phyloP scores from a whole-genome alignment of 92 coral and sea anemone genomes.

The Umimayanthus chanpuru region DNA sequence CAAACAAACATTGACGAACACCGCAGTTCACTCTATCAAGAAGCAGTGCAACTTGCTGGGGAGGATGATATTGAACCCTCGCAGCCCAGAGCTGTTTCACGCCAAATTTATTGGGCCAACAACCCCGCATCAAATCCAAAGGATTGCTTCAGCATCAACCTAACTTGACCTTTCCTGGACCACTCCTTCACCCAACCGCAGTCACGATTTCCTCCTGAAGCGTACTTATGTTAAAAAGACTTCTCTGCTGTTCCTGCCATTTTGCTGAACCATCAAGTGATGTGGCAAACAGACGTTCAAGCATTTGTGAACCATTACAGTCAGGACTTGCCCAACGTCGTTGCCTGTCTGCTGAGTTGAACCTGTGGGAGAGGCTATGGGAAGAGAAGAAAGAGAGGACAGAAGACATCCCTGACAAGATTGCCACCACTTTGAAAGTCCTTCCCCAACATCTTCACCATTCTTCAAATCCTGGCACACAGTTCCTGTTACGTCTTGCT shows the following conservation, averaged over 20 bases:
- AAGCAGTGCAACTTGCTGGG: too few species aligned
- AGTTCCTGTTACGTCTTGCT: too few species aligned
- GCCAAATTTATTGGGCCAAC: constrained; percentile 54
- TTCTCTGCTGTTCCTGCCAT: not conserved
- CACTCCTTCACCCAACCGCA: constrained; percentile 57
- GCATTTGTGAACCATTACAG: constrained; percentile 1
- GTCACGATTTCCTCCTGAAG: constrained; percentile 59
- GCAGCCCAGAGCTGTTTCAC: constrained; percentile 38
- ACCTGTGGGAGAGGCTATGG: constrained; percentile 56
- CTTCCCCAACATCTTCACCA: too few species aligned
- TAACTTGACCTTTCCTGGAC: constrained; percentile 58
- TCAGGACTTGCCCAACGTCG: constrained; percentile 44
- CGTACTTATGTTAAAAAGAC: constrained; percentile 47
- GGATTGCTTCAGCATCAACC: constrained; percentile 51
- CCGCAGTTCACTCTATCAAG: too few species aligned
- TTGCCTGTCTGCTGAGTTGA: constrained; percentile 54
- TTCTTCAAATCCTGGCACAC: too few species aligned
- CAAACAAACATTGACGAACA: too few species aligned
- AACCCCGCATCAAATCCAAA: constrained; percentile 46
- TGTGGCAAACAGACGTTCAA: constrained; percentile 18
- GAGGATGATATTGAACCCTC: not conserved
- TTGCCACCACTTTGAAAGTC: too few species aligned
- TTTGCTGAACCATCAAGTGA: constrained; percentile 31
- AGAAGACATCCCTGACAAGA: too few species aligned
- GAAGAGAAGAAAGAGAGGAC: constrained; percentile 46